A percentile compares a stretch with the other conserved stretches of the same genome.
Conservation (phyloP, 2,113 vertebrate genomes). For the Heliornis fulica region DNA sequence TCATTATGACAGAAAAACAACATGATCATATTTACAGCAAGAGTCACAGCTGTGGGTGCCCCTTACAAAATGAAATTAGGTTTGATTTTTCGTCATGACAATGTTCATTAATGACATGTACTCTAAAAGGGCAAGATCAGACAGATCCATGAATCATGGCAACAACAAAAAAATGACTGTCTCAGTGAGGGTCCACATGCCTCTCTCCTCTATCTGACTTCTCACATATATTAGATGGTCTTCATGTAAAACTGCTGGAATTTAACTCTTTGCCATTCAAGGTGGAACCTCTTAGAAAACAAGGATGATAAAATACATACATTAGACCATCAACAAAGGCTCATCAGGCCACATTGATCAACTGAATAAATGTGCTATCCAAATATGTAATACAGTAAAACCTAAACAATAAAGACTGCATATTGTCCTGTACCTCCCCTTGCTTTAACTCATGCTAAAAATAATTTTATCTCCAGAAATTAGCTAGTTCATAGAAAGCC, state of each 20-base stretch:
- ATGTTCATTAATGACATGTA: conserved; percentile 58
- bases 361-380: background rate
- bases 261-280: background rate
- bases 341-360: background rate
- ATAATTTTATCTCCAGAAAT: background rate
- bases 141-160: conserved; percentile 44
- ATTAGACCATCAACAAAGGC: background rate
- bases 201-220: background rate
- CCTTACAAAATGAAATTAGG: conserved; percentile 70
- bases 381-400: background rate
- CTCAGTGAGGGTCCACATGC: background rate
- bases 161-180: background rate
- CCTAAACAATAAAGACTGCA: background rate
- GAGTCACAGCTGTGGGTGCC: conserved; percentile 66
- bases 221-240: background rate
- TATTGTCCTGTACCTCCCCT: background rate
- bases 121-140: conserved; percentile 26
- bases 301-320: background rate
- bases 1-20: conserved; percentile 60
- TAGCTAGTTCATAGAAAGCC: background rate
- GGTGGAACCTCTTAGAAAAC: background rate
- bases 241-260: background rate
- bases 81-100: conserved; percentile 76
- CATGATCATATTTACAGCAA: conserved; percentile 63
- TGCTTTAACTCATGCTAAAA: background rate